Evolutionary conservation across 2,888 invertebrate species (phyloP).

Genomic region (Tricholauxania praeusta): DNA sequence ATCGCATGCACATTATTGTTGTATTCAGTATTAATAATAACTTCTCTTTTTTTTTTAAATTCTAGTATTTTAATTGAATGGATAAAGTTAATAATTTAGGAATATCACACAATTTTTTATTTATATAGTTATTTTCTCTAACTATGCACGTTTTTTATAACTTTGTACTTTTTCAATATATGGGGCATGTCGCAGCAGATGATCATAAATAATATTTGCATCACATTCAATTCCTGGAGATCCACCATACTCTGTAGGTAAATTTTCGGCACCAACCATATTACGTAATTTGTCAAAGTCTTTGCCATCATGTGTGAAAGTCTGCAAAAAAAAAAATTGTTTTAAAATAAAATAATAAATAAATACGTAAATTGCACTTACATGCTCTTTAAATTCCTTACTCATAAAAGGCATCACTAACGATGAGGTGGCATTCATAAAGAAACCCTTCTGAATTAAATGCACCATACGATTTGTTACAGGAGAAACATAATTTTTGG

Average conservation of each 20-base stretch:
- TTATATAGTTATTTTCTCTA: neutral
- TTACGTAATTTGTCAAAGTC: constrained; percentile 60
- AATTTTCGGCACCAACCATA: constrained; percentile 59
- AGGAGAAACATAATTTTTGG: constrained; percentile 60
- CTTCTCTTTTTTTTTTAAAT: too few relatives aligned
- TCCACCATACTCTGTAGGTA: constrained; percentile 64
- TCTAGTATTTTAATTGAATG: too few relatives aligned
- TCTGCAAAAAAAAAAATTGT: constrained; percentile 47
- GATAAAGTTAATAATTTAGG: too few relatives aligned
- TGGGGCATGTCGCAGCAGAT: constrained; percentile 54
- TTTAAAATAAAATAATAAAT: neutral
- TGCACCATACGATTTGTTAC: constrained; percentile 61
- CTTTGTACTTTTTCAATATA: constrained; percentile 58
- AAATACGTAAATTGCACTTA: constrained; percentile 43
- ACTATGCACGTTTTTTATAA: constrained; percentile 51
- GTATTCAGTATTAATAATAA: too few relatives aligned
- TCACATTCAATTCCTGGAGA: constrained; percentile 58
- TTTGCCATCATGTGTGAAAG: constrained; percentile 60
- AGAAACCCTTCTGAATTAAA: constrained; percentile 60
- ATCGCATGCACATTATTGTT: too few relatives aligned
- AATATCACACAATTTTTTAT: too few relatives aligned
- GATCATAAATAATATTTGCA: constrained; percentile 57
- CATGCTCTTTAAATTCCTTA: constrained; percentile 60
- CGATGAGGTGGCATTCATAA: constrained; percentile 59
- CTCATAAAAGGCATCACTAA: constrained; percentile 63